A percentile compares a stretch with the other conserved stretches of the same genome.
Evolutionary conservation across 2,113 vertebrate species (phyloP).

Genomic region (Carlito syrichta): DNA sequence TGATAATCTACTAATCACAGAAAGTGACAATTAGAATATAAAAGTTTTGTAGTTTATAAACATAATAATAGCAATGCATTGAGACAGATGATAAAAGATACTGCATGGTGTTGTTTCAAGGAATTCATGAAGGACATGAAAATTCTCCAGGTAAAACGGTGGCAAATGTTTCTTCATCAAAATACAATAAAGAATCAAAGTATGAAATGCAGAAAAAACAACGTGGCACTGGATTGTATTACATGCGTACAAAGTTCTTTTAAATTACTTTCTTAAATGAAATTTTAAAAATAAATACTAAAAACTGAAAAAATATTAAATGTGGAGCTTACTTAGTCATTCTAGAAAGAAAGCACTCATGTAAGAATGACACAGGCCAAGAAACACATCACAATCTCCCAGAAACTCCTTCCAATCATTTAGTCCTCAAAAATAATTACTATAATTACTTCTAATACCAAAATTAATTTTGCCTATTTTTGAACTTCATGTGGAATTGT

Average conservation of each 20-base stretch:
- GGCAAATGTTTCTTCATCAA: neutral
- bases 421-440: neutral
- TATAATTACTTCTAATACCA: neutral
- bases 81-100: neutral
- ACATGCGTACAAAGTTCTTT: neutral
- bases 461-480: neutral
- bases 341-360: neutral
- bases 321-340: neutral
- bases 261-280: neutral
- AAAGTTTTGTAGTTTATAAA: neutral
- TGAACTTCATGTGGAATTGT: neutral
- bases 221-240: neutral
- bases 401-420: neutral
- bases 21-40: neutral
- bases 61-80: neutral
- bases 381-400: neutral
- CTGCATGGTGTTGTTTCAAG: neutral
- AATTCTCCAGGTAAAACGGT: neutral
- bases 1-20: neutral
- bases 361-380: no score
- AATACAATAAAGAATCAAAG: neutral
- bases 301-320: neutral
- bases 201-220: neutral
- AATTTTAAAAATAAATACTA: neutral
- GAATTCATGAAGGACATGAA: neutral